Evolutionary conservation across 2,888 invertebrate genomes (phyloP), one percentile per base, ranked within the genome.

Genomic region (Embidobia sp.): DNA sequence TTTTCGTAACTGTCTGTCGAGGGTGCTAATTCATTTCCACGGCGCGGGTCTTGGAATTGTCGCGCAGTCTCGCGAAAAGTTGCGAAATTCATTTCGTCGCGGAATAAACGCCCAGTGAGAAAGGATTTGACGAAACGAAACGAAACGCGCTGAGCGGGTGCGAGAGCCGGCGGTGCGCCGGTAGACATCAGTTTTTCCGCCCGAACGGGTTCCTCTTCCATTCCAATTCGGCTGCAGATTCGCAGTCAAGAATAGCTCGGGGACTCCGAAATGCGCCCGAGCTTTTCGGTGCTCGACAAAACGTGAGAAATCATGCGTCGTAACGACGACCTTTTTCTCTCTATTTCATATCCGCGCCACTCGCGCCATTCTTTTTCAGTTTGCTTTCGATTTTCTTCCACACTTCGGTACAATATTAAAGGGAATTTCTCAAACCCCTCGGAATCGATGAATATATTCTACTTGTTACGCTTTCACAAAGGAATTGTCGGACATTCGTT

Each of bases 111-210:
- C 13, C 18, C 26, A 42, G 11, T 42, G 49, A 48, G 44, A 69
- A 63, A 49, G 73, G 44, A 69, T 57, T 66, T 53, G 73, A 57
- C 63, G 67, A 55, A 48, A 57, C 35, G 19, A 40, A 55, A 67
- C 37, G 49, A n/a, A n/a, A n/a, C n/a, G n/a, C n/a, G n/a, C n/a
- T n/a, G n/a, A n/a, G n/a, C n/a, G n/a, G n/a, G n/a, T n/a, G n/a
- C n/a, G 7, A 5, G 29, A 44, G 51, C 10, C 27, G 44, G 40
- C 44, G 48, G 31, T 26, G 49, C 44, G 27, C 66, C 35, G 33
- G 16, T 55, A 77, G 72, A 77, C 72, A 73, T 77, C 55, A 77
- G 61, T 73, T 77, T 77, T 77, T 77, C 73, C 73, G 26, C 63
- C 16, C 44, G 73, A 77, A 57, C 40, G 44, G 31, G 19, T 46